Conservation (phyloP, 2,888 invertebrate species). For the Sphaerophoria rueppellii region DNA sequence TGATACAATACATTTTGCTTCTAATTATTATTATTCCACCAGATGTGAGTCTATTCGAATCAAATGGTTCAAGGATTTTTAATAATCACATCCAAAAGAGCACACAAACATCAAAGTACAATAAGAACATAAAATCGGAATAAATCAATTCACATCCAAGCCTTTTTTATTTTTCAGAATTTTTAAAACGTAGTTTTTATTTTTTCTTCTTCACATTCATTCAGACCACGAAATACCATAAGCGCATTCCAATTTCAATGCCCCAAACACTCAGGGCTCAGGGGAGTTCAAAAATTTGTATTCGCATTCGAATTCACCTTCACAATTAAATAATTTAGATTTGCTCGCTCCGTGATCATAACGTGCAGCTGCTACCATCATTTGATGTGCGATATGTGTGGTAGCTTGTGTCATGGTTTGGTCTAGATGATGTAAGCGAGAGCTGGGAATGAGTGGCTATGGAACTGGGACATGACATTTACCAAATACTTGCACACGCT, state of each 20-base stretch:
- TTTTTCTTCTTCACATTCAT: background rate
- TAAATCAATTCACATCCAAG: background rate
- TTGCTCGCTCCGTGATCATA: conserved; percentile 13
- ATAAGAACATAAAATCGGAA: background rate
- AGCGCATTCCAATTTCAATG: background rate
- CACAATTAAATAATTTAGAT: conserved; percentile 34
- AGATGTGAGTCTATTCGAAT: background rate
- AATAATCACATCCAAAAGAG: background rate
- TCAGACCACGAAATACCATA: background rate
- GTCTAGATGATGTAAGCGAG: background rate
- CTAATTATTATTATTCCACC: background rate
- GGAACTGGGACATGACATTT: conserved; percentile 2
- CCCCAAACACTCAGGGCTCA: background rate
- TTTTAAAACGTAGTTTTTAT: no score
- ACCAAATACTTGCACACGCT: conserved; percentile 17
- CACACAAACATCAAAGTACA: background rate
- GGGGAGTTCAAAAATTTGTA: conserved; percentile 12
- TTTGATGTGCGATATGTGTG: background rate
- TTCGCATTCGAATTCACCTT: conserved; percentile 36
- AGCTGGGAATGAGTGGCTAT: background rate
- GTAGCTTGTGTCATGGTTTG: background rate
- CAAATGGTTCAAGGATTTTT: background rate
- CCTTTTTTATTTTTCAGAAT: background rate
- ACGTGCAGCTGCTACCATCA: conserved; percentile 21
- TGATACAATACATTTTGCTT: conserved; percentile 77